Base-by-base conservation (phyloP, 2,888 invertebrate species). In the Xestia rhomboidea region DNA sequence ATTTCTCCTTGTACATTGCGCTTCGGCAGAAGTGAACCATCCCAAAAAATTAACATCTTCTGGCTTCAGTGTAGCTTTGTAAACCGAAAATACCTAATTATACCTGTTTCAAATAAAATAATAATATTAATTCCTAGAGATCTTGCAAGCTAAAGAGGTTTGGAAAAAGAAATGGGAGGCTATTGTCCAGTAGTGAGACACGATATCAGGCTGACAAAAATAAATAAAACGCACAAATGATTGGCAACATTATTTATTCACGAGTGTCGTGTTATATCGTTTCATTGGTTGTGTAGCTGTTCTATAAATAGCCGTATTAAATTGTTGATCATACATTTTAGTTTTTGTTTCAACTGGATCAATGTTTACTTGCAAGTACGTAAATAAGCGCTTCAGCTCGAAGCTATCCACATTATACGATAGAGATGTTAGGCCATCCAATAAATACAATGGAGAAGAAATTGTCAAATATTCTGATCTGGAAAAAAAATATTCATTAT, bases 361-460 rank as follows among this genome's bases (percentile, higher is more conserved):
- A n/a, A 89, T 82, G 24, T 86, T 83, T 10, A 92, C 87, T 79
- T 88, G 82, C 0, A 92, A 81, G 27, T 88, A 77, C 2, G 92
- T 92, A 77, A 89, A 91, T 21, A 91, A 72, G 8, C 83, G 85
- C n/a, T 81, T 84, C 5, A 85, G 44, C 24, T 89, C 87, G 10
- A 87, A 68, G 15, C 51, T 68, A 27, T 78, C 79, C 11, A 91
- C 66, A 30, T 62, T 83, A 51, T 92, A 92, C 0, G 87, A 63
- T 11, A 93, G 41, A 38, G 89, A 89, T 44, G 91, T 87, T 15
- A 92, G 68, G 0, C 93, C 93, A 76, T 92, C 92, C 7, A 88
- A 77, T 44, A 85, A 68, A 77, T 90, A 83, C 18, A 86, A 60
- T 4, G 89, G 88, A 6, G 87, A 72, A 4, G 78, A 44, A 1